Conservation (phyloP, 2,113 vertebrate genomes). For the Isurus oxyrinchus region DNA sequence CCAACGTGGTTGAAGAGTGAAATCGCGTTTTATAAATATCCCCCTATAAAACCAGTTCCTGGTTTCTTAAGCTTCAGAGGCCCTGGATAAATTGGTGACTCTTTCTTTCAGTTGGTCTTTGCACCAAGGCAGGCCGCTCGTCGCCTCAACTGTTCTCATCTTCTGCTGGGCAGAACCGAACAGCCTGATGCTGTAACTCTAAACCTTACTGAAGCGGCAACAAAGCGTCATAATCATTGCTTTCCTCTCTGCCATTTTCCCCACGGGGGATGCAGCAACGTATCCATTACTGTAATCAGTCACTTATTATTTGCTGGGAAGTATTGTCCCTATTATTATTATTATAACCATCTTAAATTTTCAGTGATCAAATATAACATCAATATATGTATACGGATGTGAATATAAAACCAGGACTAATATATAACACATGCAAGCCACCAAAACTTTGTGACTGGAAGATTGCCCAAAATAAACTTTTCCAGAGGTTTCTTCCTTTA, state of each 20-base stretch:
- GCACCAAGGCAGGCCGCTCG: background rate
- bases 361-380: background rate
- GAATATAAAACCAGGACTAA: background rate
- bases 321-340: background rate
- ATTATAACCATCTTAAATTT: slow-evolving; percentile 11
- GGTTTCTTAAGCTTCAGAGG: background rate
- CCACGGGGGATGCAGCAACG: background rate
- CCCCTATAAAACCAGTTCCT: background rate
- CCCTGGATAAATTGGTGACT: background rate
- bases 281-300: slow-evolving; percentile 26
- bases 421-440: background rate
- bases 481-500: background rate
- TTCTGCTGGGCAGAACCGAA: background rate
- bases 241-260: slow-evolving; percentile 34
- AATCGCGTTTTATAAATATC: background rate
- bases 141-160: background rate
- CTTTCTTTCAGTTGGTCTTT: background rate
- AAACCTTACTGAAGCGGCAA: slow-evolving; percentile 13
- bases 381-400: background rate
- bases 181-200: background rate
- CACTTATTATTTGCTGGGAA: slow-evolving; percentile 25
- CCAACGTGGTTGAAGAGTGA: background rate
- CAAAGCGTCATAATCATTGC: background rate
- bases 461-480: background rate
- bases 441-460: background rate